Conservation (phyloP, 2,113 vertebrate genomes). For the Onychostoma macrolepis region DNA sequence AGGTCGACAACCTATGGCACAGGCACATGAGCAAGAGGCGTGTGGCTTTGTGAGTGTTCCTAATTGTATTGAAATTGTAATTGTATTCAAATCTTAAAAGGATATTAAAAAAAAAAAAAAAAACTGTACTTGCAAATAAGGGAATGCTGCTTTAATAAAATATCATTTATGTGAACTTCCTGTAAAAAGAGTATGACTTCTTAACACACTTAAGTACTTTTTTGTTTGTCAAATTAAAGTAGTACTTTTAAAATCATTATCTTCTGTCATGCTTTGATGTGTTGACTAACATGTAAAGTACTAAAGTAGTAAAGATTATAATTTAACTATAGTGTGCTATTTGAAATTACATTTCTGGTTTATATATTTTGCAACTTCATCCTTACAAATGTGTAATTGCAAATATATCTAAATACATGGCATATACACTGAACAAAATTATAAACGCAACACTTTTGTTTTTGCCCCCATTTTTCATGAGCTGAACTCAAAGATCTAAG, state of each 20-base stretch:
- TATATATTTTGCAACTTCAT: background rate
- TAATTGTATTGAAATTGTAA: background rate
- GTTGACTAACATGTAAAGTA: too few species aligned
- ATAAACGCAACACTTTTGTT: too few species aligned
- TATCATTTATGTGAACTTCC: background rate
- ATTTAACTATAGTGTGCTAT: background rate
- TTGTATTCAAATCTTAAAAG: background rate
- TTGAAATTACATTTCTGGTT: background rate
- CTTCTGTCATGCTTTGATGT: background rate
- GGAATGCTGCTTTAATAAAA: background rate
- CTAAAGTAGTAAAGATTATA: too few species aligned
- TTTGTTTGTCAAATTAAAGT: background rate
- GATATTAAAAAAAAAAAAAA: background rate
- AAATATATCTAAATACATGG: background rate
- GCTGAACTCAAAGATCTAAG: too few species aligned
- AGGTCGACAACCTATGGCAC: background rate
- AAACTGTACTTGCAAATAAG: background rate
- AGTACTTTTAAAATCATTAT: background rate
- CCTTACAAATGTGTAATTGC: background rate
- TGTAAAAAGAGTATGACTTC: background rate
- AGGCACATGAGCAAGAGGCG: background rate
- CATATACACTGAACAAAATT: too few species aligned
- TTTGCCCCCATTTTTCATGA: too few species aligned
- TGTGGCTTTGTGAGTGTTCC: background rate
- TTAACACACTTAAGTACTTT: background rate